phyloP scores from a whole-genome alignment of 2,888 invertebrate genomes.

The Blomia tropicalis region DNA sequence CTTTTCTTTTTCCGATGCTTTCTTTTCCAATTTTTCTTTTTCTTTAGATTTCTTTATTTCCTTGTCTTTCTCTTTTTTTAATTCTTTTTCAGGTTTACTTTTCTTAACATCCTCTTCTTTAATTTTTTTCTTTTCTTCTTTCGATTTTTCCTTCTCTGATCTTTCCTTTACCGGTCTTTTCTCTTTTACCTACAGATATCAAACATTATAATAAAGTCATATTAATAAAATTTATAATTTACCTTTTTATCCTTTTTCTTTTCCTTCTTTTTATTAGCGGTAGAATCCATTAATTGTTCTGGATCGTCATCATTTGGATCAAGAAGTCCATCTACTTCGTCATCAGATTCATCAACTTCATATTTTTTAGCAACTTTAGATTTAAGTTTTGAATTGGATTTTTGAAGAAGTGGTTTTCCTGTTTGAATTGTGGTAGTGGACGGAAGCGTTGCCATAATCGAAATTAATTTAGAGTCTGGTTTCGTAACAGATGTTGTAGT shows the following conservation, averaged over 20 bases:
- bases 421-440: neutral
- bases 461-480: slow-evolving; percentile 6
- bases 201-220: no score
- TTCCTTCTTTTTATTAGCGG: neutral
- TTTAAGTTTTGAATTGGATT: slow-evolving; percentile 21
- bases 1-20: neutral
- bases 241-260: slow-evolving; percentile 20
- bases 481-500: neutral
- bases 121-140: slow-evolving; percentile 16
- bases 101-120: slow-evolving; percentile 22
- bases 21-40: neutral
- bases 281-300: neutral
- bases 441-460: neutral
- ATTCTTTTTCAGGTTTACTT: slow-evolving; percentile 1
- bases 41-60: slow-evolving; percentile 8
- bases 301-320: slow-evolving; percentile 18
- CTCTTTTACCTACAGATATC: no score
- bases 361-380: slow-evolving; percentile 25
- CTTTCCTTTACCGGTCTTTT: slow-evolving; percentile 15
- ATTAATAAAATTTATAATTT: no score
- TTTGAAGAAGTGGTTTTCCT: neutral
- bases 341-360: slow-evolving; percentile 25
- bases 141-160: neutral
- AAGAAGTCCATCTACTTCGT: slow-evolving; percentile 25
- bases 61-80: slow-evolving; percentile 23